phyloP scores from a whole-genome alignment of 1,140 invertebrate species.

The Drosophila pachea region DNA sequence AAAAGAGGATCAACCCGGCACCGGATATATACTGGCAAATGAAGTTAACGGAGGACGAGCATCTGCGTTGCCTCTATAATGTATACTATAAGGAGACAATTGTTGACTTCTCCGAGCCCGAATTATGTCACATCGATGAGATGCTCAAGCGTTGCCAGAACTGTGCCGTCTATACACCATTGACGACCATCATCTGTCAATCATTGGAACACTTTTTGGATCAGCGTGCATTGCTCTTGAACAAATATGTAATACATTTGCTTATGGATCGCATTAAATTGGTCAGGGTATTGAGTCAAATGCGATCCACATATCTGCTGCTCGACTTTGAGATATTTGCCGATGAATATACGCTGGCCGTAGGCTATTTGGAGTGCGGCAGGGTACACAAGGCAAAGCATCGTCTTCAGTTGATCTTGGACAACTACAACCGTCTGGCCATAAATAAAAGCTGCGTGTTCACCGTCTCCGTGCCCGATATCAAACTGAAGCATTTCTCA shows the following conservation, averaged over 20 bases:
- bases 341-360: not conserved
- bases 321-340: not conserved
- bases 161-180: slow-evolving; percentile 27
- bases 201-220: slow-evolving; percentile 9
- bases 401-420: slow-evolving; percentile 10
- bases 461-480: not conserved
- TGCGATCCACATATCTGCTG: slow-evolving; percentile 9
- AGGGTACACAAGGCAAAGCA: not conserved
- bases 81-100: slow-evolving; percentile 27
- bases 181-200: slow-evolving; percentile 24
- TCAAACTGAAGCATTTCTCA: not conserved
- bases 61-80: slow-evolving; percentile 21
- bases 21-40: slow-evolving; percentile 36
- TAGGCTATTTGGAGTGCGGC: not conserved
- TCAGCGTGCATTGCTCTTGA: slow-evolving; percentile 6
- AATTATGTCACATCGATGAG: slow-evolving; percentile 4
- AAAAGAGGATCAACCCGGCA: fast-evolving
- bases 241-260: slow-evolving; percentile 21
- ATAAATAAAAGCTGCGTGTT: not conserved
- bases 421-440: not conserved
- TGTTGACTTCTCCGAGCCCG: not conserved
- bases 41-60: not conserved
- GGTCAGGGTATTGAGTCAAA: slow-evolving; percentile 1
- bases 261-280: slow-evolving; percentile 4
- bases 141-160: slow-evolving; percentile 9